Base-by-base conservation (phyloP, 2,797 vertebrate genomes). In the Helarctos malayanus region DNA sequence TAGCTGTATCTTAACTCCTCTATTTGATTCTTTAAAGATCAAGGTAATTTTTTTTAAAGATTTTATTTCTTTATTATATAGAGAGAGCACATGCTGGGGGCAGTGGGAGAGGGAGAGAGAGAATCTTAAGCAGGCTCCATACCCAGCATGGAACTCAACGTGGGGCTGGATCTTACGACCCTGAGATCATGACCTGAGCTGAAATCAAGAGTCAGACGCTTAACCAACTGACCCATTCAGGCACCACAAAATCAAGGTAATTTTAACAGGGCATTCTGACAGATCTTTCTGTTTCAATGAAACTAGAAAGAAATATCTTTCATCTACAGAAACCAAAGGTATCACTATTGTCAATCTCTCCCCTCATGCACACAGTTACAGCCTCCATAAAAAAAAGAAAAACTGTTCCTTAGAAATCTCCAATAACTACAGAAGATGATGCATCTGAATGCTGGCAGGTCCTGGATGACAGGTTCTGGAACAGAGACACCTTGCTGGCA, bases 361-460 rank as follows among this genome's bases (percentile, higher is more conserved):
- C 25, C 11, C 45, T 93, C 71, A 73, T 21, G 25, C 41, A 59
- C 68, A 84, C 38, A 47, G 27, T 80, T 13, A 73, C 32, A 29
- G 80, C 14, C 75, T 79, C 61, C 79, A 57, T n/a, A 59, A 91
- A 91, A 61, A 91, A 76, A 93, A 95, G 76, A 38, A 92, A 95
- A 87, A 75, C 6, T 80, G 16, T 73, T 68, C 65, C 56, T 92
- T 47, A 41, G 52, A 89, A 14, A 8, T 90, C 81, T 76, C 93
- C 27, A 84, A 14, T 82, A 89, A 78, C 52, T 78, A 56, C 59
- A 78, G 83, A 79, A 83, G 47, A 68, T 0, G 23, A 52, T 85
- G 41, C 65, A 69, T 94, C 92, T 91, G 93, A 91, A 54, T 41
- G 92, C 45, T 49, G 78, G 83, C 73, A 92, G 75, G 32, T 45